A percentile compares a stretch with the other conserved stretches of the same genome.
These are phyloP conservation scores for Nebria brevicollis DNA, from an alignment of 2,888 invertebrate genomes.

Conservation along the genomic window DNA sequence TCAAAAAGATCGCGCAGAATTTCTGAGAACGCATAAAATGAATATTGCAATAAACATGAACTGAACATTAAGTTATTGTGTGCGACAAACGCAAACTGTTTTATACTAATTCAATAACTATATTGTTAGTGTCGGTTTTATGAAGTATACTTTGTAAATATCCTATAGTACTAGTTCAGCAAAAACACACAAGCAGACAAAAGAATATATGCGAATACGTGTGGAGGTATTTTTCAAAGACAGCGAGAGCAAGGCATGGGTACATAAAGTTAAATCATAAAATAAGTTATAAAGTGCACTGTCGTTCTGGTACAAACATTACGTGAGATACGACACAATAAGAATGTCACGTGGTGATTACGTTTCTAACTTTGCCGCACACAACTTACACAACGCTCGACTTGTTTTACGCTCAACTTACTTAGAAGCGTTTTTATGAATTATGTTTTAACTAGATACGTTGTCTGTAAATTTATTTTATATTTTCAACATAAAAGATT, in stretches of 20 bases:
- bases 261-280: constrained; percentile 34
- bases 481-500: not conserved
- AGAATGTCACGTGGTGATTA: constrained; percentile 36
- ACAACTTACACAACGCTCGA: not conserved
- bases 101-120: not conserved
- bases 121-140: not conserved
- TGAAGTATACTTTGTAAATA: not conserved
- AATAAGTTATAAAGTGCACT: constrained; percentile 29
- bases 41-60: no score
- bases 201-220: not conserved
- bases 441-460: not conserved
- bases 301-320: constrained; percentile 4
- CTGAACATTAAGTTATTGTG: no score
- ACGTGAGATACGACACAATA: constrained; percentile 27
- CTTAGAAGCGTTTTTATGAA: constrained; percentile 18
- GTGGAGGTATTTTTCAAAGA: not conserved
- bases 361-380: constrained; percentile 16
- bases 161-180: not conserved
- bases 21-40: no score
- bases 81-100: not conserved
- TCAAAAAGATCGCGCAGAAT: no score
- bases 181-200: not conserved
- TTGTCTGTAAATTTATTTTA: not conserved
- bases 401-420: constrained; percentile 11
- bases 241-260: not conserved